Evolutionary conservation across 2,888 invertebrate species (phyloP), one percentile per base, ranked within the genome.

Genomic region (Patella ulyssiponensis): DNA sequence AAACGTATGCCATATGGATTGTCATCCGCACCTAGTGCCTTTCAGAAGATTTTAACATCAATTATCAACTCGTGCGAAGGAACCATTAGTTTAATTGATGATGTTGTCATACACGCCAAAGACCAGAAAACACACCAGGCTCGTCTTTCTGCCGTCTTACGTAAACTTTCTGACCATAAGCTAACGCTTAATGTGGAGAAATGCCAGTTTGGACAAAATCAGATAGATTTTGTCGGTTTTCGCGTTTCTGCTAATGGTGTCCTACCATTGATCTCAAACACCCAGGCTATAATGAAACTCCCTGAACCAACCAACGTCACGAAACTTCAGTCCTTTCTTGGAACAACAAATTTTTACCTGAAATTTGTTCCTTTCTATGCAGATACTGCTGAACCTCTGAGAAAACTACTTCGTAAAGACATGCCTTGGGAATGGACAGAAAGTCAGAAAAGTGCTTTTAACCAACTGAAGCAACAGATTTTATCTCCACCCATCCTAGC

Each of bases 401-500:
- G n/a, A n/a, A n/a, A n/a, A n/a, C n/a, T n/a, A 33, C 15, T 20
- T 56, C 15, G 14, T 51, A 72, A 72, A 23, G 44, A 17, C 51
- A 17, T 72, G 15, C 27, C 15, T 14, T 51, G 52, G 51, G n/a
- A 7, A 33, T 33, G 33, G 33, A 33, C 33, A 33, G 33, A 33
- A 4, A 33, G 12, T 23, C 15, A 23, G n/a, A 70, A 15, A 70
- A 15, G 15, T 17, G 20, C 70, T 15, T 70, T 70, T 23, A 23
- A 70, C 15, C 17, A 70, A 5, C 70, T 70, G 70, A 70, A 70
- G 33, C n/a, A 15, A 27, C 23, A 70, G 7, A 70, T 44, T 14
- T 27, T 44, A 17, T 72, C 72, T 15, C 72, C 44, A 15, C 72
- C 52, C 14, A 44, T 72, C 0, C 44, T 72, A 44, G 72, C 72